phyloP scores from a whole-genome alignment of 2,888 invertebrate species.

The Cheilosia variabilis region DNA sequence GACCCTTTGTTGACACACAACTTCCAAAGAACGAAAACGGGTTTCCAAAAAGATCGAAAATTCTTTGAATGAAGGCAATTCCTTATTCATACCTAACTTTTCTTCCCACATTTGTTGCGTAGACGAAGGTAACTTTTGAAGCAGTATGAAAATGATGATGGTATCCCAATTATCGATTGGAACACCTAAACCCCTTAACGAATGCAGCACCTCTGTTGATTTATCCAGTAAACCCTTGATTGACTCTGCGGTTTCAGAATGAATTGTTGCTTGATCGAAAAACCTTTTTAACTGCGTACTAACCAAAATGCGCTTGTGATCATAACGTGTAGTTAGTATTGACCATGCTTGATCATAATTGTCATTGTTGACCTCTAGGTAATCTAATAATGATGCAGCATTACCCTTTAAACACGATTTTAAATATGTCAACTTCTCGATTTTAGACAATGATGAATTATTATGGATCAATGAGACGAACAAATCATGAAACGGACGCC shows the following conservation, averaged over 20 bases:
- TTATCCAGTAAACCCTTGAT: constrained; percentile 14
- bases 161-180: constrained; percentile 11
- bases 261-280: constrained; percentile 12
- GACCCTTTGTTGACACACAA: neutral
- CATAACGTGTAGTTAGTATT: constrained; percentile 23
- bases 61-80: constrained; percentile 4
- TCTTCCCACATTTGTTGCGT: no score
- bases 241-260: neutral
- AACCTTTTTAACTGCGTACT: constrained; percentile 10
- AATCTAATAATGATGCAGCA: neutral
- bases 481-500: constrained; percentile 23
- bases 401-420: constrained; percentile 16
- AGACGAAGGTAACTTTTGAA: constrained; percentile 2
- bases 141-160: constrained; percentile 7
- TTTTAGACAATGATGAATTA: constrained; percentile 2
- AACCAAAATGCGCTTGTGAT: constrained; percentile 29
- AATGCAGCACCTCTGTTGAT: constrained; percentile 12
- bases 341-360: constrained; percentile 28
- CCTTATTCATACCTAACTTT: neutral
- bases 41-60: neutral
- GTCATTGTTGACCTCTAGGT: constrained; percentile 15
- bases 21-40: constrained; percentile 22
- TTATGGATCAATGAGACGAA: constrained; percentile 17
- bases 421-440: constrained; percentile 1
- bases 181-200: neutral